Evolutionary conservation across 2,888 invertebrate genomes (phyloP), one percentile per base, ranked within the genome.

Genomic region (Empis stercorea): DNA sequence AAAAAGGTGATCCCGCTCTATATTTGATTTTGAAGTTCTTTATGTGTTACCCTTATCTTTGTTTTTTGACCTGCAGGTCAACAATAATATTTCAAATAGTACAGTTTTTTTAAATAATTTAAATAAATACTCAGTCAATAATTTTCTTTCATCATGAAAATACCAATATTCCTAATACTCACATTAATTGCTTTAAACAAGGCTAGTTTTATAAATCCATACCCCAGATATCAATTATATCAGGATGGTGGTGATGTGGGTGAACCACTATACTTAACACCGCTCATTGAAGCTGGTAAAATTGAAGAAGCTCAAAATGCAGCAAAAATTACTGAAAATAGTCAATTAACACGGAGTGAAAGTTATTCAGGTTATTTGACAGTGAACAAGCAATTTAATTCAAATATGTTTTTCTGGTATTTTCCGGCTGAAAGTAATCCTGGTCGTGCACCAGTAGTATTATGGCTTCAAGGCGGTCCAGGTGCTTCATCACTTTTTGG

Each of bases 401-500:
- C 86, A 2, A 86, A 88, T 61, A 64, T 84, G 59, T 89, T 85
- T 68, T 88, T 89, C 68, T 88, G 88, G 88, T 88, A 83, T 60
- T 87, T 88, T 59, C 87, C 87, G 1, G 1, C 66, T 59, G 46
- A 63, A 59, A 27, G 38, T n/a, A 3, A 54, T 46, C 49, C 55
- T 30, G 56, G 53, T 47, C 50, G 47, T 4, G 36, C 47, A 15
- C 77, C 77, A 2, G 71, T 76, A 66, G 69, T 76, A 36, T 65
- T 77, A 43, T 78, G 77, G 77, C 70, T 77, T 5, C 76, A 77
- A 56, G 77, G 77, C 5, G 77, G 77, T 0, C 77, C 77, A 0
- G 77, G 77, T 0, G 74, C 73, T 0, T 76, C 76, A 0, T 76
- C 76, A 1, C 57, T 77, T 2, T 76, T 73, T 47, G 76, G 76